Evolutionary conservation across 1,140 invertebrate species (phyloP).

Genomic region (Ganaspis sp.): DNA sequence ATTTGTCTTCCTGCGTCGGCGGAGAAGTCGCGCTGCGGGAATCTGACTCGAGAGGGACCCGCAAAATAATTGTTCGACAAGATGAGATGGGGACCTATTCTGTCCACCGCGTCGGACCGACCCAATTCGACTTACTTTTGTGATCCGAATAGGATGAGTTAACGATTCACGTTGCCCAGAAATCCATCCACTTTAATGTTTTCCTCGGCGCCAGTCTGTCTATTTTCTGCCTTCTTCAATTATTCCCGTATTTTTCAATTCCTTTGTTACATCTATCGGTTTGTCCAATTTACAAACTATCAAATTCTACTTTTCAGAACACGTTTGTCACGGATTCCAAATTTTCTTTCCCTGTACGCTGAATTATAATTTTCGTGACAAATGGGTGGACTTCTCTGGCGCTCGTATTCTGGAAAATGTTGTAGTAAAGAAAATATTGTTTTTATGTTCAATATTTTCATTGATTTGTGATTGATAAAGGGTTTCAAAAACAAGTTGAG

Average conservation of each 20-base stretch:
- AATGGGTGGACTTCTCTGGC: too few relatives aligned
- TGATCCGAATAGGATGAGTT: slow-evolving; percentile 56
- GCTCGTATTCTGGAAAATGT: too few relatives aligned
- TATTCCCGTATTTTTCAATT: background rate
- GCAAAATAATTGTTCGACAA: slow-evolving; percentile 64
- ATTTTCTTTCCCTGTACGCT: too few relatives aligned
- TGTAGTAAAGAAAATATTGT: too few relatives aligned
- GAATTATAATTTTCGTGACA: too few relatives aligned
- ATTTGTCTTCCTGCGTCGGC: slow-evolving; percentile 72
- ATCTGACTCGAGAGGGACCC: slow-evolving; percentile 49
- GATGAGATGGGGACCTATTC: slow-evolving; percentile 45
- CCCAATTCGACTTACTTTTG: slow-evolving; percentile 58
- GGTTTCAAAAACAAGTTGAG: too few relatives aligned
- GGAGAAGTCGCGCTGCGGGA: slow-evolving; percentile 69
- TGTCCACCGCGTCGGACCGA: slow-evolving; percentile 53
- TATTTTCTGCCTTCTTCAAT: background rate
- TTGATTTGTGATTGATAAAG: too few relatives aligned
- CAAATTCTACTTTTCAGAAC: background rate
- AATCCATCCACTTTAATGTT: slow-evolving; percentile 48
- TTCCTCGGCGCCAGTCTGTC: slow-evolving; percentile 5
- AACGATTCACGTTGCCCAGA: slow-evolving; percentile 50
- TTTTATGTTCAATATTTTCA: too few relatives aligned
- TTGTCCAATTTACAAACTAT: background rate
- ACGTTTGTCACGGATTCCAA: too few relatives aligned
- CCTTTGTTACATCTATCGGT: background rate